These are phyloP conservation scores for Crypturellus undulatus DNA, from an alignment of 2,113 vertebrate genomes.

Conservation along the genomic window DNA sequence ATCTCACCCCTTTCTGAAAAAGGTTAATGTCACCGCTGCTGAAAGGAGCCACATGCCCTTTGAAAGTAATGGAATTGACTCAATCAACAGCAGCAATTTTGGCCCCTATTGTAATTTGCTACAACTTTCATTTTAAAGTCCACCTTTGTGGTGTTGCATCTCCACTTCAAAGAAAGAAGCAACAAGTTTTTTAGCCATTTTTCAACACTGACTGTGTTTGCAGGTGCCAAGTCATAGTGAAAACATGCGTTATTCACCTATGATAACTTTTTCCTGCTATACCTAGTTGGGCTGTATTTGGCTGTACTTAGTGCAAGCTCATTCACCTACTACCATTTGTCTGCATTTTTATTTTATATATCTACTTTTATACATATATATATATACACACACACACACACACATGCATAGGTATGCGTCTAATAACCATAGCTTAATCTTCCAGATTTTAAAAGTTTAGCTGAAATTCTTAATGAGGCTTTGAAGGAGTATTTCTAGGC, in stretches of 20 bases:
- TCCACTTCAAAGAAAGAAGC: background rate
- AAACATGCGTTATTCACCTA: background rate
- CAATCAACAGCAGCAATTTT: background rate
- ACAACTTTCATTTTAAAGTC: background rate
- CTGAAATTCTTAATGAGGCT: background rate
- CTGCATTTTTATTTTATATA: background rate
- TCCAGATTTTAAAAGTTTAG: constrained; percentile 12
- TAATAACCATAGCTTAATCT: background rate
- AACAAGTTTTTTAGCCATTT: background rate
- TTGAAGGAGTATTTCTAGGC: constrained; percentile 1
- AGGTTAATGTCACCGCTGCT: background rate
- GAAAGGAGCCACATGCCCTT: too few relatives aligned
- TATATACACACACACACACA: background rate
- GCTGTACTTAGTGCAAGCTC: background rate
- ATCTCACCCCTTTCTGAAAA: background rate
- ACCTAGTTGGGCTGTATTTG: background rate
- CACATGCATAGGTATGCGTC: background rate
- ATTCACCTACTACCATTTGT: background rate
- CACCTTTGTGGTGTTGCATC: background rate
- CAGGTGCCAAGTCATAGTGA: background rate
- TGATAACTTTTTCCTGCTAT: background rate
- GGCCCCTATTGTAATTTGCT: background rate
- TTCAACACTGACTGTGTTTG: background rate
- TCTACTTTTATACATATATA: background rate
- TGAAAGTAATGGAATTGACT: rapidly evolving